Evolutionary conservation across 2,113 vertebrate genomes (phyloP).

Genomic region (Ochotona princeps): DNA sequence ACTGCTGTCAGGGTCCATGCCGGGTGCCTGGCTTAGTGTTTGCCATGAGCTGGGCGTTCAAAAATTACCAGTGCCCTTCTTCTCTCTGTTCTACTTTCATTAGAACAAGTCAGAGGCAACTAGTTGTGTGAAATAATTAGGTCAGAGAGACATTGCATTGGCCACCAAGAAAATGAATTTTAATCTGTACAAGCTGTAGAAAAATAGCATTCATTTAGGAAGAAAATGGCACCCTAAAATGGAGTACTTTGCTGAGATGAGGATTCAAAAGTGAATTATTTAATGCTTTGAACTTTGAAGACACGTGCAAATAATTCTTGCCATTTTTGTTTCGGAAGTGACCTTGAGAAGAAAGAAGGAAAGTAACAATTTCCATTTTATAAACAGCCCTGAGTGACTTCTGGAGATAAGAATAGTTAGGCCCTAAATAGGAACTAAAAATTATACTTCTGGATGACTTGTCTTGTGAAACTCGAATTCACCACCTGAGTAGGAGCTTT

Average conservation of each 20-base stretch:
- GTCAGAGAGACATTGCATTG: background rate
- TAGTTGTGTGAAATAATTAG: background rate
- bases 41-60: background rate
- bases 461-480: background rate
- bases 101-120: constrained; percentile 26
- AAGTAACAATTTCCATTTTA: background rate
- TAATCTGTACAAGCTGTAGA: background rate
- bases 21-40: background rate
- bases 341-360: background rate
- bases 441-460: background rate
- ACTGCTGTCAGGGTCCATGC: too few relatives aligned
- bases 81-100: background rate
- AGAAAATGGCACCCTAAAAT: background rate
- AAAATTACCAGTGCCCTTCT: background rate
- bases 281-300: background rate
- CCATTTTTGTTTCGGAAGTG: background rate
- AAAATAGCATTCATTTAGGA: background rate
- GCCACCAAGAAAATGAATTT: background rate
- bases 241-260: background rate
- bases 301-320: accelerated
- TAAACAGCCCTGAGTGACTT: background rate
- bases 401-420: background rate
- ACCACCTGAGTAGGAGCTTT: background rate
- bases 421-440: background rate
- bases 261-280: background rate